phyloP scores from a whole-genome alignment of 2,797 vertebrate genomes.

The Ceryle rudis region DNA sequence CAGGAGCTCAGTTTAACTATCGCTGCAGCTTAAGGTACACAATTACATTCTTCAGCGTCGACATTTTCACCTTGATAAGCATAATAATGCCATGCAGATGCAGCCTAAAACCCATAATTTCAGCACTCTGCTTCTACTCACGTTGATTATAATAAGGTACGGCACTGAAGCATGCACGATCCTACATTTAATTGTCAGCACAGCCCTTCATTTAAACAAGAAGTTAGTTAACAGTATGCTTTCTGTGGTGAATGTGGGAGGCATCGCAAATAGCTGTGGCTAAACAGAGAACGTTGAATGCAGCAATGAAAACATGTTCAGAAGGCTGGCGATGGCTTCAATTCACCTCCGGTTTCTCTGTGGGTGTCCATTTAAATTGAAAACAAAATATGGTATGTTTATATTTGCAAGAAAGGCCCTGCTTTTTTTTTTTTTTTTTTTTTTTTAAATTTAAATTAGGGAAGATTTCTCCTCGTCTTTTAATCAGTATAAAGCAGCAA shows the following conservation, averaged over 20 bases:
- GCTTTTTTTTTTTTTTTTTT: neutral
- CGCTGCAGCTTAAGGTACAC: conserved; percentile 43
- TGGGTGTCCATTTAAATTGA: neutral
- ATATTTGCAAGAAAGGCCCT: neutral
- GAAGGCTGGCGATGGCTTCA: neutral
- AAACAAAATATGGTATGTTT: neutral
- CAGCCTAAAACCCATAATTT: conserved; percentile 68
- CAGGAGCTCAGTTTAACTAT: conserved; percentile 62
- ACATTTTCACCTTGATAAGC: conserved; percentile 73
- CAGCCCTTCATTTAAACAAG: conserved; percentile 75
- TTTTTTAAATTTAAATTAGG: neutral
- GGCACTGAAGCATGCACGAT: conserved; percentile 57
- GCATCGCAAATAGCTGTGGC: conserved; percentile 49
- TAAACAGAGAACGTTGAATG: conserved; percentile 24
- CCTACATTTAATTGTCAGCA: conserved; percentile 71
- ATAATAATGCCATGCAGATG: conserved; percentile 72
- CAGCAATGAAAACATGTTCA: neutral
- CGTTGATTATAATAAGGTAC: conserved; percentile 67
- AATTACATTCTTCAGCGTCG: conserved; percentile 67
- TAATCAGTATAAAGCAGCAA: neutral
- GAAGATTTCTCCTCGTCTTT: neutral
- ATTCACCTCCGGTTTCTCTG: neutral
- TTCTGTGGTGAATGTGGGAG: conserved; percentile 41
- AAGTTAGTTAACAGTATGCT: conserved; percentile 71
- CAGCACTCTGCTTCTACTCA: conserved; percentile 64